Conservation (phyloP, 2,888 invertebrate genomes). For the Harpalus rubripes region DNA sequence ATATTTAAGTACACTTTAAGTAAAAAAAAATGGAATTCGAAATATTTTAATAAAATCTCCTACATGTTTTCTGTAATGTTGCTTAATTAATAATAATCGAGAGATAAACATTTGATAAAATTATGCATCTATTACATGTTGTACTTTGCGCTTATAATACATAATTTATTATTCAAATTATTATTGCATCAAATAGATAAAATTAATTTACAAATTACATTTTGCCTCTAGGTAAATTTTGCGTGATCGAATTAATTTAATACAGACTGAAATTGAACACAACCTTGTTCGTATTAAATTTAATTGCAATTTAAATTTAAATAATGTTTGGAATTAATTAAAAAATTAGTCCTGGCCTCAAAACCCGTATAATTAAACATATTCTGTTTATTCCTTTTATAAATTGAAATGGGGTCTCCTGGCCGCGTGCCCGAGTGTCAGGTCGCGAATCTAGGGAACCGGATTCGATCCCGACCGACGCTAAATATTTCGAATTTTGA, state of each 20-base stretch:
- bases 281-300: neutral
- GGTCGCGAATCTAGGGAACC: no score
- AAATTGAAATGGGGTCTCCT: no score
- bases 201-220: neutral
- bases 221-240: neutral
- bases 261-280: neutral
- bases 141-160: neutral
- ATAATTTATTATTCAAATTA: neutral
- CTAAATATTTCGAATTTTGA: no score
- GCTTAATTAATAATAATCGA: no score
- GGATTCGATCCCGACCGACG: no score
- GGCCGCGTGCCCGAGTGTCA: no score
- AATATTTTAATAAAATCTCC: no score
- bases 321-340: conserved; percentile 2
- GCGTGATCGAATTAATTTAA: neutral
- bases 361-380: neutral
- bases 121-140: neutral
- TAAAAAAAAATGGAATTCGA: no score
- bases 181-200: neutral
- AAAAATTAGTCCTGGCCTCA: neutral
- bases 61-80: no score
- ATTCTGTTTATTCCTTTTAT: neutral
- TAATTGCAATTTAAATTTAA: neutral
- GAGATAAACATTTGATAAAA: no score
- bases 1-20: no score